phyloP scores from a whole-genome alignment of 2,888 invertebrate genomes.

The Empis livida region DNA sequence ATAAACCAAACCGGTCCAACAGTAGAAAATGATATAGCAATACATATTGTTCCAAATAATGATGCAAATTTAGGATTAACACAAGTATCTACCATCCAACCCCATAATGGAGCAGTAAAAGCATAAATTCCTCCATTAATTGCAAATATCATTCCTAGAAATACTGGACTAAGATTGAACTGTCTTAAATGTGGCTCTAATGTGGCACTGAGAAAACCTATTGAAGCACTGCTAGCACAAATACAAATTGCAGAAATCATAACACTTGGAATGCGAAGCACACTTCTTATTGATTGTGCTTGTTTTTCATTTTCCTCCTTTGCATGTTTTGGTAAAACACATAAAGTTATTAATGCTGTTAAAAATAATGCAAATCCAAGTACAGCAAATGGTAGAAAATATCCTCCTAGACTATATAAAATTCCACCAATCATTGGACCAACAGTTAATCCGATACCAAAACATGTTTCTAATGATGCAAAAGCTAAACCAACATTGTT shows the following conservation, averaged over 20 bases:
- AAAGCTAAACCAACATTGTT: constrained; percentile 74
- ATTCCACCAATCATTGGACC: constrained; percentile 85
- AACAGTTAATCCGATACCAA: constrained; percentile 74
- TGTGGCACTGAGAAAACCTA: constrained; percentile 80
- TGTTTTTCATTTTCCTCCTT: constrained; percentile 40
- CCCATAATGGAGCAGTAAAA: constrained; percentile 64
- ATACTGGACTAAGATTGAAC: constrained; percentile 14
- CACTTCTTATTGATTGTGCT: constrained; percentile 49
- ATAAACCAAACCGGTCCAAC: constrained; percentile 68
- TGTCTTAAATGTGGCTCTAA: constrained; percentile 70
- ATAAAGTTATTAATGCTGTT: constrained; percentile 58
- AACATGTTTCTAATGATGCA: constrained; percentile 75
- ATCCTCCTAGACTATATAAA: constrained; percentile 66
- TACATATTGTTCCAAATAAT: constrained; percentile 49
- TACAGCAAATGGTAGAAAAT: constrained; percentile 66
- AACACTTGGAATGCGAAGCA: constrained; percentile 62
- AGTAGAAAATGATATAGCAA: constrained; percentile 50
- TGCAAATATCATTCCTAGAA: constrained; percentile 65
- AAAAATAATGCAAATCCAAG: constrained; percentile 61
- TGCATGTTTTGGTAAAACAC: constrained; percentile 53
- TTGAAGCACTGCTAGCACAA: constrained; percentile 65
- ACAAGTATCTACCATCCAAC: constrained; percentile 63
- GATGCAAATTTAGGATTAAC: constrained; percentile 55
- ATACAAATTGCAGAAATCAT: constrained; percentile 56
- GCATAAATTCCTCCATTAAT: constrained; percentile 75